phyloP scores from a whole-genome alignment of 2,113 vertebrate genomes.

The Anser brachyrhynchus region DNA sequence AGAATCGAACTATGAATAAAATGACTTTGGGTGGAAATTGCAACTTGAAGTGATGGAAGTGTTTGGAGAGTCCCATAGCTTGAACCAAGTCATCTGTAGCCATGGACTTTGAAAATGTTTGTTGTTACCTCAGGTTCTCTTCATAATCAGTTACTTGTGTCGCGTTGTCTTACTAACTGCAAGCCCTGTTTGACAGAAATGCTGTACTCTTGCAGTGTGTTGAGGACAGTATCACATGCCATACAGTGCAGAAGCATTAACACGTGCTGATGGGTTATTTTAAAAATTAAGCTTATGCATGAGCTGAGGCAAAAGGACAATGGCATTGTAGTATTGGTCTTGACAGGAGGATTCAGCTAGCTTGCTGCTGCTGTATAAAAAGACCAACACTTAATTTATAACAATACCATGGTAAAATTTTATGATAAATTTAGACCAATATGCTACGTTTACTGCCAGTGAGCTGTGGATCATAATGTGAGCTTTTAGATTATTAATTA shows the following conservation, averaged over 20 bases:
- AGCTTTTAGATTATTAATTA: not conserved
- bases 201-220: rapidly evolving
- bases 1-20: not conserved
- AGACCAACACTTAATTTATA: not conserved
- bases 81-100: not conserved
- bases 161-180: not conserved
- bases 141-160: rapidly evolving
- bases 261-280: not conserved
- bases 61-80: not conserved
- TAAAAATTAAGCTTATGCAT: not conserved
- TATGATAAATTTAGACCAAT: not conserved
- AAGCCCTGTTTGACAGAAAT: not conserved
- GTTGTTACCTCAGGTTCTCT: not conserved
- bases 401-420: not conserved
- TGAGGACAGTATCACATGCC: rapidly evolving
- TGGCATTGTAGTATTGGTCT: not conserved
- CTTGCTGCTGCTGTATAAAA: not conserved
- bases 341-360: not conserved
- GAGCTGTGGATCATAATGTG: not conserved
- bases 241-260: not conserved
- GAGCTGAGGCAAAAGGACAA: not conserved
- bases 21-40: not conserved
- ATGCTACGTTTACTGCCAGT: not conserved
- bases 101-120: not conserved
- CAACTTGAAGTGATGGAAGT: not conserved